A percentile compares a stretch with the other conserved stretches of the same genome.
phyloP scores from a whole-genome alignment of 2,888 invertebrate genomes.

The Clepsis dumicolana region DNA sequence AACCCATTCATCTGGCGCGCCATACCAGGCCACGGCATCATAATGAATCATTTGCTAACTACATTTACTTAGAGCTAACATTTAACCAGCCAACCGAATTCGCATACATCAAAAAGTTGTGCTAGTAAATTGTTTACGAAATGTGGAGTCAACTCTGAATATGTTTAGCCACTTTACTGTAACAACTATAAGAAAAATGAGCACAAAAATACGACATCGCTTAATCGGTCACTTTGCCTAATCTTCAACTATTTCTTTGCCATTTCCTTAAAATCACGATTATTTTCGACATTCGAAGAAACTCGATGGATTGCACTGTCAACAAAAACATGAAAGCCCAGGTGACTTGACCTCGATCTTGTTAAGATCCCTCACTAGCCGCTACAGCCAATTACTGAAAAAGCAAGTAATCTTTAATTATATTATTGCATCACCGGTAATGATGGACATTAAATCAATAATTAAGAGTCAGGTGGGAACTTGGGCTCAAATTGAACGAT shows the following conservation, averaged over 20 bases:
- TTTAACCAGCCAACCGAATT: constrained; percentile 7
- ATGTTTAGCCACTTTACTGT: not conserved
- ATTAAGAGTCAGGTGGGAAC: constrained; percentile 44
- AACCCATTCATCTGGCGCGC: constrained; percentile 28
- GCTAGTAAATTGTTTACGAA: constrained; percentile 15
- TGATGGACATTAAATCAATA: constrained; percentile 49
- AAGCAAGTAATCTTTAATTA: constrained; percentile 54
- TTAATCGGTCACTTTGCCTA: constrained; percentile 6
- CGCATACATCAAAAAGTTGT: constrained; percentile 22
- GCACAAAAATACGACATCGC: not conserved
- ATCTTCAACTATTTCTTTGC: not conserved
- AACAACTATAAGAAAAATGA: not conserved
- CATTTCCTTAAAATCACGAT: constrained; percentile 15
- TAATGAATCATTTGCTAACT: constrained; percentile 36
- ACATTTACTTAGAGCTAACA: constrained; percentile 7
- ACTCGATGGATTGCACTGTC: constrained; percentile 19
- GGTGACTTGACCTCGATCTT: constrained; percentile 54
- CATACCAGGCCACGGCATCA: constrained; percentile 26
- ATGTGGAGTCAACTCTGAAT: constrained; percentile 4
- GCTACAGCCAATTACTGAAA: constrained; percentile 52
- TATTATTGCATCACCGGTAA: constrained; percentile 42
- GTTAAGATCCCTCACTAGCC: constrained; percentile 48
- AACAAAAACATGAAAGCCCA: constrained; percentile 50
- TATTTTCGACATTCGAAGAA: constrained; percentile 20
- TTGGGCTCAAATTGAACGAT: constrained; percentile 47